These are phyloP conservation scores for Lithosia quadra DNA, from an alignment of 2,888 invertebrate species.

Conservation along the genomic window DNA sequence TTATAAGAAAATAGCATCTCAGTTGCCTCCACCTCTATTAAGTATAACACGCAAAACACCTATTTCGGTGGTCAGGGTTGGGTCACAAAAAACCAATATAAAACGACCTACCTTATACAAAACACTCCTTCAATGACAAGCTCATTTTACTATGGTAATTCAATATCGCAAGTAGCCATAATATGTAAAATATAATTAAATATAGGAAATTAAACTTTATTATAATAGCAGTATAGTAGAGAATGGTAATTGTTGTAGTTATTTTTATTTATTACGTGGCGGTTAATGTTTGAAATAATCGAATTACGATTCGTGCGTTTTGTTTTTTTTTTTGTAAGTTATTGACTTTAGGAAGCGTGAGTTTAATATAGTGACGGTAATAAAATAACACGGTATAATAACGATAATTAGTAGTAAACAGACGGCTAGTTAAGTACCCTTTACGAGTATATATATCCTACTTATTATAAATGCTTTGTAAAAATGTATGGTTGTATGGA, in stretches of 20 bases:
- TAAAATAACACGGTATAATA: constrained; percentile 20
- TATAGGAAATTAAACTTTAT: constrained; percentile 59
- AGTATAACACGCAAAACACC: constrained; percentile 72
- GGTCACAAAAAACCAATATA: constrained; percentile 61
- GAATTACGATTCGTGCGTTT: constrained; percentile 26
- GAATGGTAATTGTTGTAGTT: constrained; percentile 36
- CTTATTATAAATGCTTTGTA: too few relatives aligned
- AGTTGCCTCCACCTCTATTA: constrained; percentile 58
- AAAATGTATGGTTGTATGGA: too few relatives aligned
- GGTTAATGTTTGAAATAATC: constrained; percentile 32
- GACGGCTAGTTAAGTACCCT: background rate
- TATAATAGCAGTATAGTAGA: constrained; percentile 37
- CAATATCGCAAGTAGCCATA: constrained; percentile 28
- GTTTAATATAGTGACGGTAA: constrained; percentile 20
- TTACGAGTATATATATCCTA: too few relatives aligned
- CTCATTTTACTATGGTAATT: constrained; percentile 47
- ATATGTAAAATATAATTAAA: constrained; percentile 43
- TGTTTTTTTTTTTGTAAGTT: constrained; percentile 27
- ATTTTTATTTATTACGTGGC: constrained; percentile 32
- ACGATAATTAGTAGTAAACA: constrained; percentile 2
- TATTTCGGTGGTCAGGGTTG: constrained; percentile 75
- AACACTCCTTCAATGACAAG: constrained; percentile 25
- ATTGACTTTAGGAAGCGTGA: constrained; percentile 20
- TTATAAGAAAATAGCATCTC: constrained; percentile 58
- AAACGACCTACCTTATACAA: constrained; percentile 32